These are phyloP conservation scores for Acrocephalus scirpaceus DNA, from an alignment of 2,797 vertebrate genomes.

Conservation along the genomic window DNA sequence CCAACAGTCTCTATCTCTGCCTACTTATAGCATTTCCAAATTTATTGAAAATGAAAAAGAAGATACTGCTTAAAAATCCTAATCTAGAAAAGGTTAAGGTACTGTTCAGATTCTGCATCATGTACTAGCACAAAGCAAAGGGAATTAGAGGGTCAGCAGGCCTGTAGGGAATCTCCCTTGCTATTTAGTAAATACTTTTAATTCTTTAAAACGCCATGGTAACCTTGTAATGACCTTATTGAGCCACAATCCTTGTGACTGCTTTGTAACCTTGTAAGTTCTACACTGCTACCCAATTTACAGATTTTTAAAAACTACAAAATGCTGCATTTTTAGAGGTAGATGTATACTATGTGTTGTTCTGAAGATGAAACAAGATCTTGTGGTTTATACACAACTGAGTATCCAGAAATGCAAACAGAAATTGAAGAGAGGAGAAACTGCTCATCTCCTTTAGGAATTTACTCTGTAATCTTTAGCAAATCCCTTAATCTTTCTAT, in stretches of 20 bases:
- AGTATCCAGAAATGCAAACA: not conserved
- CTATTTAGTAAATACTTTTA: constrained; percentile 34
- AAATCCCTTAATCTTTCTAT: constrained; percentile 8
- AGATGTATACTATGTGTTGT: not conserved
- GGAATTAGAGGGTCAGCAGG: constrained; percentile 3
- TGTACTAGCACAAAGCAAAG: not conserved
- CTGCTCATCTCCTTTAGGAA: not conserved
- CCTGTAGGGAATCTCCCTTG: not conserved
- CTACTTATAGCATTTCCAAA: not conserved
- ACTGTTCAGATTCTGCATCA: not conserved
- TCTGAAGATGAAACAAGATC: not conserved
- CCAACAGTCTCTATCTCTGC: not conserved
- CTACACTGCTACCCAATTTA: not conserved
- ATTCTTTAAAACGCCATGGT: not conserved
- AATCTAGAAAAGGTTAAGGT: not conserved
- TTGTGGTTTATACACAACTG: not conserved
- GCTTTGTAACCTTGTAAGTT: not conserved
- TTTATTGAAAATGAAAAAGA: not conserved
- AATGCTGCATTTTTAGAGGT: not conserved
- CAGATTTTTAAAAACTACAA: not conserved
- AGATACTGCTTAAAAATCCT: not conserved
- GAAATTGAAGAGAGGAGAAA: not conserved
- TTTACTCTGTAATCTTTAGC: not conserved
- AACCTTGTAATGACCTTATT: not conserved
- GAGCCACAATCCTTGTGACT: not conserved